Percentiles rank a stretch among this genome's conserved stretches.
phyloP scores from a whole-genome alignment of 2,797 vertebrate genomes.

The Cetoscarus ocellatus region DNA sequence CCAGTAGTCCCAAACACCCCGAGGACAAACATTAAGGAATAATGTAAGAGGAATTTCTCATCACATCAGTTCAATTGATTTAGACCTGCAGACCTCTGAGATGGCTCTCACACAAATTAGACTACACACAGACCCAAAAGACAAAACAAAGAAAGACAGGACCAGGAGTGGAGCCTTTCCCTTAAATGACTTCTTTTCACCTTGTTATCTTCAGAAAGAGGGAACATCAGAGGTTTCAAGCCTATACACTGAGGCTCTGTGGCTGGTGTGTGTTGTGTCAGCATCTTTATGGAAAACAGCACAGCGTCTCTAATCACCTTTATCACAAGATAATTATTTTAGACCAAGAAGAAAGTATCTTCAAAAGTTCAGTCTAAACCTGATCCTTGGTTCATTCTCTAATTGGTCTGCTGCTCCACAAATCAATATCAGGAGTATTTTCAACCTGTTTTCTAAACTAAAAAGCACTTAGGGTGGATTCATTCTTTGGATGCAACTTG shows the following conservation, averaged over 20 bases:
- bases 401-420: too few relatives aligned
- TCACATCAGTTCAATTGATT: slow-evolving; percentile 7
- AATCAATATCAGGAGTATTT: too few relatives aligned
- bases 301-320: neutral
- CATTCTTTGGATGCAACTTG: too few relatives aligned
- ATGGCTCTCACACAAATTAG: neutral
- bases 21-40: neutral
- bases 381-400: too few relatives aligned
- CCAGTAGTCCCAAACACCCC: neutral
- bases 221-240: neutral
- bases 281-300: neutral
- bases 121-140: neutral
- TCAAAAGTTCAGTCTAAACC: neutral
- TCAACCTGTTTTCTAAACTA: too few relatives aligned
- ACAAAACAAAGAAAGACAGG: neutral
- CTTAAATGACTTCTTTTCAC: neutral
- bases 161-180: neutral
- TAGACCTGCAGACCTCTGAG: slow-evolving; percentile 1
- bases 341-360: too few relatives aligned
- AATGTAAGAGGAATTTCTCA: slow-evolving; percentile 8
- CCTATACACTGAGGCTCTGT: neutral
- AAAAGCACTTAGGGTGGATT: too few relatives aligned
- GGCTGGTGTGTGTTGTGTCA: neutral
- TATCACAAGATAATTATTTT: slow-evolving; percentile 3
- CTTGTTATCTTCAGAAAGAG: neutral